Percentiles rank a stretch among this genome's conserved stretches.
phyloP scores from a whole-genome alignment of 2,888 invertebrate species.

The Drosophila multiciliata region DNA sequence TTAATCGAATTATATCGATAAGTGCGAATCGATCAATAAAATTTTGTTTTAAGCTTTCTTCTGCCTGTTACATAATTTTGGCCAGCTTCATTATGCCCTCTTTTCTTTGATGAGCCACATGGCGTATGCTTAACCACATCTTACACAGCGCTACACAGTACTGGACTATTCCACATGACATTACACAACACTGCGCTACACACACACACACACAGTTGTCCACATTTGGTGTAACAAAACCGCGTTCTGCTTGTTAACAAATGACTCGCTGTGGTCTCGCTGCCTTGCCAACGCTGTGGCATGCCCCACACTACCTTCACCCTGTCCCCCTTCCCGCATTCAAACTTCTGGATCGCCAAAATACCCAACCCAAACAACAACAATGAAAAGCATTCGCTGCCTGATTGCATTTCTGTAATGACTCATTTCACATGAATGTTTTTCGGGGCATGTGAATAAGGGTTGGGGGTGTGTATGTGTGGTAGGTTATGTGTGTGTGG shows the following conservation, averaged over 20 bases:
- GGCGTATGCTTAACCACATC: constrained; percentile 81
- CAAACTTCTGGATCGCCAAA: not conserved
- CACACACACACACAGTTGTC: constrained; percentile 70
- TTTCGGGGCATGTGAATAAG: constrained; percentile 23
- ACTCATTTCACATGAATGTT: constrained; percentile 78
- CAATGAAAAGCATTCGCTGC: constrained; percentile 38
- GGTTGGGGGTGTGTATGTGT: not conserved
- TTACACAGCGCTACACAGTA: constrained; percentile 35
- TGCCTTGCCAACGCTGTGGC: constrained; percentile 60
- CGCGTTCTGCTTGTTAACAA: constrained; percentile 77
- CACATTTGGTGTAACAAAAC: constrained; percentile 80
- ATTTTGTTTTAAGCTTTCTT: not conserved
- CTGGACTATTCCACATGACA: not conserved
- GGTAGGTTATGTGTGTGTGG: too few relatives aligned
- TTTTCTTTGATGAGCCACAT: constrained; percentile 72
- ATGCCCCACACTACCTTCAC: constrained; percentile 13
- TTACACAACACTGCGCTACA: not conserved
- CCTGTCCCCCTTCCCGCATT: too few relatives aligned
- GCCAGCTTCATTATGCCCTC: not conserved
- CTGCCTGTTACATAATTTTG: not conserved
- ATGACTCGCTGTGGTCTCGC: constrained; percentile 74
- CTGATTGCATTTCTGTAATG: constrained; percentile 80
- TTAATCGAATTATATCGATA: not conserved
- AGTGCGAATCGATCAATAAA: not conserved
- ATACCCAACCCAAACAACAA: constrained; percentile 1